These are phyloP conservation scores for Ceyx margarethae DNA, from an alignment of 2,113 vertebrate species.

Conservation along the genomic window DNA sequence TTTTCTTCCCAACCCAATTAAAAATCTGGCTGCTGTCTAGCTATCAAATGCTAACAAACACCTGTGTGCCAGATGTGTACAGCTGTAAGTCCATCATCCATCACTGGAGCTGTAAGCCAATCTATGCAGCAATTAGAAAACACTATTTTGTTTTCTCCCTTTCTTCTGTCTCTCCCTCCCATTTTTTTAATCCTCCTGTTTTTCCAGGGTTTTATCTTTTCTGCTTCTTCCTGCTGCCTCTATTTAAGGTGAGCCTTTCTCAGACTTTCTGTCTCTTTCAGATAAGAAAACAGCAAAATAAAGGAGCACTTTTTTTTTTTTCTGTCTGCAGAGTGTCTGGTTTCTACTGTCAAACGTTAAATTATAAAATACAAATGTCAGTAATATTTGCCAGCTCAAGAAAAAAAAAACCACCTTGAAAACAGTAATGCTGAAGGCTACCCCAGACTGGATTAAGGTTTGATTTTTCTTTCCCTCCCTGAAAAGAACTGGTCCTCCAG, in stretches of 20 bases:
- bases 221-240: background rate
- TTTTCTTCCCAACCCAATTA: constrained; percentile 36
- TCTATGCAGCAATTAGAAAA: background rate
- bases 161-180: background rate
- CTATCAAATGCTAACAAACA: constrained; percentile 13
- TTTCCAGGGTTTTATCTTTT: background rate
- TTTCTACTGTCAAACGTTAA: background rate
- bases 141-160: background rate
- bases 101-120: background rate
- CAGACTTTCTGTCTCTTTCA: constrained; percentile 20
- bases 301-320: background rate
- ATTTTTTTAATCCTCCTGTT: background rate
- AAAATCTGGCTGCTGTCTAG: constrained; percentile 36
- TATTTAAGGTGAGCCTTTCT: background rate
- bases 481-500: background rate
- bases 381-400: background rate
- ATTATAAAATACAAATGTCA: background rate
- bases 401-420: background rate
- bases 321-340: background rate
- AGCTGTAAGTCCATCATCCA: background rate
- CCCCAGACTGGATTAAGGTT: background rate
- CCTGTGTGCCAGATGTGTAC: constrained; percentile 59
- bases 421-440: background rate
- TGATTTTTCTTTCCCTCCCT: background rate
- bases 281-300: constrained; percentile 16